Base-by-base conservation (phyloP, 2,113 vertebrate genomes). In the Eira barbara region DNA sequence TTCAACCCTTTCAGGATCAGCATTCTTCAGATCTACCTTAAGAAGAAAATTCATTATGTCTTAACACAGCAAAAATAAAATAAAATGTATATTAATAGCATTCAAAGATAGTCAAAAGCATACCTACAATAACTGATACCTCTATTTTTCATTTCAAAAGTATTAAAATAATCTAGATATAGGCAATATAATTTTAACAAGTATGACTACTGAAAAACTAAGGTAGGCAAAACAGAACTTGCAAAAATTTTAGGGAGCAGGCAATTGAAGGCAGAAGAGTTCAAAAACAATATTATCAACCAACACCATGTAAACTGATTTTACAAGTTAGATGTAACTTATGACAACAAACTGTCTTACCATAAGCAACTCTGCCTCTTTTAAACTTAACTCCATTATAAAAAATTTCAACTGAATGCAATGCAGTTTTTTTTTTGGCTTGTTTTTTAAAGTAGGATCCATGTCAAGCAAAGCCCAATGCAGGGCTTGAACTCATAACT, bases 21-120 rank as follows among this genome's bases (percentile, higher is more conserved):
- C 99, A 97, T 99, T 99, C 99, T 99, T 99, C 95, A 99, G 98
- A 98, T 99, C 99, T 97, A 99, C 99, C 99, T 99, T 94, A 98
- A 98, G 97, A 85, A 98, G 85, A 86, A 92, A 90, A 96, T 23
- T 27, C 18, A 89, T 9, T 42, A 95, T 34, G 1, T 83, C 15
- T 95, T 85, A 96, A 47, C 47, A 85, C n/a, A 86, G 57, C 82
- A 81, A 94, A 91, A 89, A 89, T 59, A 92, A 90, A 86, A 91
- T 59, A 92, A 90, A 86, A 57, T 42, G 12, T 74, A 88, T 34
- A 81, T 47, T 63, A 45, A 81, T 7, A 94, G 69, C 71, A 91
- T 74, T 61, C 73, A 15, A 17, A 91, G 9, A 91, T 9, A 45
- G 9, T 52, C 47, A 79, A 89, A 92, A 71, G 17, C 0, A 61